Evolutionary conservation across 2,113 vertebrate genomes (phyloP).

Genomic region (Dolichotis patagonum): DNA sequence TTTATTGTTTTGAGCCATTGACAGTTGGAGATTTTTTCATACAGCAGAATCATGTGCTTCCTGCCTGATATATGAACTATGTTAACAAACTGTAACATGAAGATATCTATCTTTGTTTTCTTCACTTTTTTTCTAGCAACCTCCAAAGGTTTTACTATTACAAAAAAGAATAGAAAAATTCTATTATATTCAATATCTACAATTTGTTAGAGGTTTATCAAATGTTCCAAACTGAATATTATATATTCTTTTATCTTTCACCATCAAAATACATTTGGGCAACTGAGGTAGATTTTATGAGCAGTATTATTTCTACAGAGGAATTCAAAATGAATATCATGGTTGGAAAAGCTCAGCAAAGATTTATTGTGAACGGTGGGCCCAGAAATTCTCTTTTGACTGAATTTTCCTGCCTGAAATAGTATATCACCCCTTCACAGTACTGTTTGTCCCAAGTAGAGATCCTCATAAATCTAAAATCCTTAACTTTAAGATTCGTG

Average conservation of each 20-base stretch:
- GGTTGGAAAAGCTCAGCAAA: neutral
- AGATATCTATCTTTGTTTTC: neutral
- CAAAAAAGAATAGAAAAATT: neutral
- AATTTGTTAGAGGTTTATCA: neutral
- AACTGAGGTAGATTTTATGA: neutral
- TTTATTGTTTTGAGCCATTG: neutral
- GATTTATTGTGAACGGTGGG: neutral
- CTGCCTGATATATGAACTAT: neutral
- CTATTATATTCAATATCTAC: neutral
- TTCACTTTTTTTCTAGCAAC: neutral
- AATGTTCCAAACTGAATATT: constrained; percentile 10
- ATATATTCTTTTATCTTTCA: neutral
- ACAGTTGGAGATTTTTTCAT: neutral
- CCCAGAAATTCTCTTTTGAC: neutral
- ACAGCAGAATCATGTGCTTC: neutral
- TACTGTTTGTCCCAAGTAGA: neutral
- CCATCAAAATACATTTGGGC: neutral
- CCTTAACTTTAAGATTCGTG: neutral
- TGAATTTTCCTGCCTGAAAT: neutral
- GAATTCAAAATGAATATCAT: neutral
- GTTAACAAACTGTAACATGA: neutral
- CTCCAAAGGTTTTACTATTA: neutral
- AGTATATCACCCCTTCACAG: neutral
- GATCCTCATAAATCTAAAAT: neutral
- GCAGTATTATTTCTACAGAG: neutral